Evolutionary conservation across 2,113 vertebrate species (phyloP).

Genomic region (Pao palembangensis): DNA sequence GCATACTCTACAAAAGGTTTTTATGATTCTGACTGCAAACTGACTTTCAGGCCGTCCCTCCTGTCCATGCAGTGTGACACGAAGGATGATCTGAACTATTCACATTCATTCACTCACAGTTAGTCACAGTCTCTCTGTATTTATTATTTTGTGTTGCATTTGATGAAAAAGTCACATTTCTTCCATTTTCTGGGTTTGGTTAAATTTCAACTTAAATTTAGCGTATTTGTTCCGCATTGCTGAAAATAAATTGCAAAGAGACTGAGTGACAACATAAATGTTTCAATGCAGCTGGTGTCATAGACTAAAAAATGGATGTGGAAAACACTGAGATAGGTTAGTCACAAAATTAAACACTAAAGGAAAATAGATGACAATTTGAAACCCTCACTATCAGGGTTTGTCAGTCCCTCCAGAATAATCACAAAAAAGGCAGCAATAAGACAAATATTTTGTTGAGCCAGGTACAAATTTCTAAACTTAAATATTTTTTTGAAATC

Average conservation of each 20-base stretch:
- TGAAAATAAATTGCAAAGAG: slow-evolving; percentile 56
- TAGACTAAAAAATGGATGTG: slow-evolving; percentile 19
- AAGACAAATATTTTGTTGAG: neutral
- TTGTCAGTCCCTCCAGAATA: neutral
- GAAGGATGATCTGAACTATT: slow-evolving; percentile 13
- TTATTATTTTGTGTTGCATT: neutral
- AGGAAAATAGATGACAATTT: too few relatives aligned
- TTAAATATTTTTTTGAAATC: too few relatives aligned
- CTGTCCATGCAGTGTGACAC: slow-evolving; percentile 67
- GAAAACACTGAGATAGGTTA: slow-evolving; percentile 49
- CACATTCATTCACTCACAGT: slow-evolving; percentile 18
- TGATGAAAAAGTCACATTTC: neutral
- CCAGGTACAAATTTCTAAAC: too few relatives aligned
- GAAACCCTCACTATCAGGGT: too few relatives aligned
- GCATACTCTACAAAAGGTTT: neutral
- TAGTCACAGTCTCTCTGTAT: slow-evolving; percentile 48
- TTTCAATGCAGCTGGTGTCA: slow-evolving; percentile 50
- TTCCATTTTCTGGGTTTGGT: slow-evolving; percentile 1
- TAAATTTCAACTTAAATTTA: slow-evolving; percentile 8
- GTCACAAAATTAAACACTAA: slow-evolving; percentile 16
- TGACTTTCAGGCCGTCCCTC: slow-evolving; percentile 88
- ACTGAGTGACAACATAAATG: slow-evolving; percentile 30
- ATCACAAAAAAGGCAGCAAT: neutral
- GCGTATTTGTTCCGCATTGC: slow-evolving; percentile 25
- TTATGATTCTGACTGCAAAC: slow-evolving; percentile 65